phyloP scores from a whole-genome alignment of 2,888 invertebrate genomes.

The Cephus nigrinus region DNA sequence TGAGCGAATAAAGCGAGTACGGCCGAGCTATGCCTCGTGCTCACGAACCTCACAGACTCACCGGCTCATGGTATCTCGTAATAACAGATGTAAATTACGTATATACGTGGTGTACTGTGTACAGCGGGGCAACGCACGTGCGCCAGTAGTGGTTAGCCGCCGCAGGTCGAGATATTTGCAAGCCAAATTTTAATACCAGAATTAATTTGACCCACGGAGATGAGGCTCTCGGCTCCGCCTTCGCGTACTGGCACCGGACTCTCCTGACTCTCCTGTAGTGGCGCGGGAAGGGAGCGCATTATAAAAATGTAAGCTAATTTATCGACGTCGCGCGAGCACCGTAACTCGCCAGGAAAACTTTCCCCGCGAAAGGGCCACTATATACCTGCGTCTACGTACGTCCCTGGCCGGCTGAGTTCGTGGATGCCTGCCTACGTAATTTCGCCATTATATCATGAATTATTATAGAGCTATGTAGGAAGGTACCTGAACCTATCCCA shows the following conservation, averaged over 20 bases:
- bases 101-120: constrained; percentile 40
- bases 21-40: not conserved
- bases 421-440: constrained; percentile 32
- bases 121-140: not conserved
- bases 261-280: not conserved
- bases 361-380: not conserved
- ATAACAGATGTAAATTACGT: constrained; percentile 66
- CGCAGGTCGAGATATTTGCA: constrained; percentile 65
- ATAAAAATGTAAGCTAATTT: constrained; percentile 55
- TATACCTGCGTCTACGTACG: not conserved
- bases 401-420: not conserved
- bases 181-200: constrained; percentile 67
- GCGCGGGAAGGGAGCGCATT: constrained; percentile 32
- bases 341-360: constrained; percentile 9
- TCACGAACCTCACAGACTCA: not conserved
- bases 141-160: constrained; percentile 44
- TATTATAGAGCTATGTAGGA: constrained; percentile 40
- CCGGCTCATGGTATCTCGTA: constrained; percentile 44
- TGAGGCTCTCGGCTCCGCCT: constrained; percentile 1
- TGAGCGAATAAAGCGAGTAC: constrained; percentile 10
- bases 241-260: not conserved
- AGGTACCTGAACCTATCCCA: not conserved
- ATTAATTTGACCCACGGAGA: constrained; percentile 65
- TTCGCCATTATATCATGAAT: constrained; percentile 58
- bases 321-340: constrained; percentile 43